Evolutionary conservation across 2,888 invertebrate genomes (phyloP), one percentile per base, ranked within the genome.

Genomic region (Meteorus cinctellus): DNA sequence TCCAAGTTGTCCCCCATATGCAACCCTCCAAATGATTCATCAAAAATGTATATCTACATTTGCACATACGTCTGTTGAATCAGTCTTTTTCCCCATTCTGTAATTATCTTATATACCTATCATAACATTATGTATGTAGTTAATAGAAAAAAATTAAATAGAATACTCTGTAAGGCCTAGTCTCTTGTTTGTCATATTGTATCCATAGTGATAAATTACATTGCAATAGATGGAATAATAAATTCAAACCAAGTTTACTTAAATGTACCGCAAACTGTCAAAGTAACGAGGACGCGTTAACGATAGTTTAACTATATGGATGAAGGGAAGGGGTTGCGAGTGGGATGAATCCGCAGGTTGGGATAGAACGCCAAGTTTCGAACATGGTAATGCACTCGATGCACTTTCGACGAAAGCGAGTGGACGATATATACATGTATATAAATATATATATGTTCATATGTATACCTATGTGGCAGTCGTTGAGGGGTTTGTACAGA

Each of bases 351-450:
- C 36, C 41, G 70, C 41, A 75, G 71, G 68, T 67, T 68, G 67
- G 82, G 82, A 81, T 81, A 82, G 79, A 81, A 82, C 82, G 82
- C 81, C 82, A 84, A 84, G 84, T 86, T 85, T 81, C 80, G 84
- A 86, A 86, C 85, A 85, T 84, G 85, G 81, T 86, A 86, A 85
- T 86, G 86, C 85, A 86, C 86, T 86, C 83, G 86, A 86, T 83
- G 85, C 80, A 79, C 80, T 80, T 78, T 69, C 74, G 75, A 74
- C 68, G 70, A 78, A 69, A 77, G 78, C 68, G 65, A 76, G 77
- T 72, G 68, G 77, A 78, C 75, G 78, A 48, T 48, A 16, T 48
- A 48, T 48, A 45, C 12, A 45, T 45, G 2, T 45, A 45, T 45
- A 45, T 45, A 14, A 14, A 2, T 45, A 1, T 45, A 1, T 45